phyloP scores from a whole-genome alignment of 2,797 vertebrate genomes.

The Pseudochaenichthys georgianus region DNA sequence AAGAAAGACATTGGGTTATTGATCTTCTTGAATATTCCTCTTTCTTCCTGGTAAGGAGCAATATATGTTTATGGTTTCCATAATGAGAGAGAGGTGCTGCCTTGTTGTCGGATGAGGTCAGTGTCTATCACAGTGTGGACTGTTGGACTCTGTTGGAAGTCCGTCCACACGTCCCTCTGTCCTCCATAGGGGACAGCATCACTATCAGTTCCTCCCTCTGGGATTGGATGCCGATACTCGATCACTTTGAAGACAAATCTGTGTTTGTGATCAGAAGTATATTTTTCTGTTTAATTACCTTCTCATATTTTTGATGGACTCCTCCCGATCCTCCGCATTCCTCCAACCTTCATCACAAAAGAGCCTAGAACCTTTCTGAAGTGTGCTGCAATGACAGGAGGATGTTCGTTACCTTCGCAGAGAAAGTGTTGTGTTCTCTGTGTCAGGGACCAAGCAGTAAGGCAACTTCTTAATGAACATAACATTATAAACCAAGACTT shows the following conservation, averaged over 20 bases:
- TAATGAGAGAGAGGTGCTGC: neutral
- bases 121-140: slow-evolving; percentile 20
- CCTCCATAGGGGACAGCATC: neutral
- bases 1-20: neutral
- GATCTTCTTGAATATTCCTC: neutral
- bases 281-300: neutral
- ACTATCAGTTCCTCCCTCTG: neutral
- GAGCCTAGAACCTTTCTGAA: too few relatives aligned
- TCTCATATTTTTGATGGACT: neutral
- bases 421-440: too few relatives aligned
- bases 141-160: slow-evolving; percentile 28
- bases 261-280: neutral
- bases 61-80: neutral
- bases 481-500: too few relatives aligned
- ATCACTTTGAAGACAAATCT: neutral
- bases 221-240: neutral
- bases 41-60: neutral
- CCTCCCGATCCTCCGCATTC: too few relatives aligned
- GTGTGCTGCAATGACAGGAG: too few relatives aligned
- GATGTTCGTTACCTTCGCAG: too few relatives aligned
- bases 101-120: neutral
- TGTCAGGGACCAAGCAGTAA: too few relatives aligned
- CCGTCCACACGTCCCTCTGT: slow-evolving; percentile 22
- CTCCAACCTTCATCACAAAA: too few relatives aligned
- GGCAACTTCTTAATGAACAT: too few relatives aligned